Evolutionary conservation across 2,888 invertebrate species (phyloP).

Genomic region (Cactoblastis cactorum): DNA sequence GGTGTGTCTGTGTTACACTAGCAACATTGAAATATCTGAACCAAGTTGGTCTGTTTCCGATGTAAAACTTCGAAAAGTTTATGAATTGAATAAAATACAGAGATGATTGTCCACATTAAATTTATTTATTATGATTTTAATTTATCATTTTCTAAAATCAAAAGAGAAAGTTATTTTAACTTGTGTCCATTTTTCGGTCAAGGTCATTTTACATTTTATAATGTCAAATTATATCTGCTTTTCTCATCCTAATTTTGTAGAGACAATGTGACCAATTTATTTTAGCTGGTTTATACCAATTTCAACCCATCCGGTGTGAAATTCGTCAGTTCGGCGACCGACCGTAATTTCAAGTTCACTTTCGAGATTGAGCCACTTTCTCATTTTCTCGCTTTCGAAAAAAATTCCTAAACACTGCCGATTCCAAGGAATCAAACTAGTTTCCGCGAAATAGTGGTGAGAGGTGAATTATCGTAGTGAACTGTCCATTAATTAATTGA

Average conservation of each 20-base stretch:
- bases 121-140: too few species aligned
- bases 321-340: slow-evolving; percentile 55
- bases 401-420: slow-evolving; percentile 34
- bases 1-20: neutral
- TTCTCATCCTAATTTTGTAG: slow-evolving; percentile 20
- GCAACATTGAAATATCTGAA: neutral
- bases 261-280: slow-evolving; percentile 24
- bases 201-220: slow-evolving; percentile 23
- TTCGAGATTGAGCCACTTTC: slow-evolving; percentile 59
- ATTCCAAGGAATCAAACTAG: slow-evolving; percentile 26
- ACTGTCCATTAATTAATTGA: slow-evolving; percentile 28
- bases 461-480: slow-evolving; percentile 43
- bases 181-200: slow-evolving; percentile 15
- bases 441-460: slow-evolving; percentile 39
- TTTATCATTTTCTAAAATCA: too few species aligned
- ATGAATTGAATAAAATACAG: too few species aligned
- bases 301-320: slow-evolving; percentile 51
- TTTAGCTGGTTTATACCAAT: slow-evolving; percentile 32
- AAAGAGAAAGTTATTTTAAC: neutral
- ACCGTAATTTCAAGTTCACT: slow-evolving; percentile 60
- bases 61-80: neutral
- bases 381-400: slow-evolving; percentile 65
- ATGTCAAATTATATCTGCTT: slow-evolving; percentile 29
- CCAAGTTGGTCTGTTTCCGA: neutral
- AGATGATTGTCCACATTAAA: too few species aligned